These are phyloP conservation scores for Phymanthus crucifer DNA, from an alignment of 92 coral and sea anemone genomes.

Conservation along the genomic window DNA sequence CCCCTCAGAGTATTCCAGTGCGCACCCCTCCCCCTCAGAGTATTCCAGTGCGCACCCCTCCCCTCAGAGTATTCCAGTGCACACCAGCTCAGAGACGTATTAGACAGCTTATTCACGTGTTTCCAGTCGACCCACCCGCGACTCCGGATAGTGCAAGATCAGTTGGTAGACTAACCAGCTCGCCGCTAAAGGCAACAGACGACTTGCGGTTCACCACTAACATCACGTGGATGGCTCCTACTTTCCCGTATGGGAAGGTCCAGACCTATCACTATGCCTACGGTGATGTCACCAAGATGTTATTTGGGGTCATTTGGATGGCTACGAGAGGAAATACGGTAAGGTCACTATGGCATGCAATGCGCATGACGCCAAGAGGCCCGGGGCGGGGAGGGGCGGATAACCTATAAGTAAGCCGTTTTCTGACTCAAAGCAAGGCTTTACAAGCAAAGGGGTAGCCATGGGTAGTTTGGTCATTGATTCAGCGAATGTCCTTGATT, in stretches of 20 bases:
- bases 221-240: constrained; percentile 27
- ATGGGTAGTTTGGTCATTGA: background rate
- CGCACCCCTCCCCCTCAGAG: no score
- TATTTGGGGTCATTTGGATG: constrained; percentile 8
- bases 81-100: background rate
- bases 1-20: no score
- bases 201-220: constrained; percentile 34
- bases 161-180: constrained; percentile 21
- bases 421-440: no score
- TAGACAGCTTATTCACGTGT: background rate
- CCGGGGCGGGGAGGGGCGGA: background rate
- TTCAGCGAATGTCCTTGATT: background rate
- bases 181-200: background rate
- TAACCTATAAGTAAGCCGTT: no score
- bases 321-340: constrained; percentile 18
- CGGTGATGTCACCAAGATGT: constrained; percentile 1
- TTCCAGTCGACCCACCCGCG: constrained; percentile 42
- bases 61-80: background rate
- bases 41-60: no score
- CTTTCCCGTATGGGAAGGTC: constrained; percentile 17
- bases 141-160: constrained; percentile 27
- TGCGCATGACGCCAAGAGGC: background rate
- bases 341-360: background rate
- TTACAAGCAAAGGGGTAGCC: background rate
- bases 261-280: background rate